Evolutionary conservation across 2,888 invertebrate genomes (phyloP), one percentile per base, ranked within the genome.

Genomic region (Tiliacea citrago): DNA sequence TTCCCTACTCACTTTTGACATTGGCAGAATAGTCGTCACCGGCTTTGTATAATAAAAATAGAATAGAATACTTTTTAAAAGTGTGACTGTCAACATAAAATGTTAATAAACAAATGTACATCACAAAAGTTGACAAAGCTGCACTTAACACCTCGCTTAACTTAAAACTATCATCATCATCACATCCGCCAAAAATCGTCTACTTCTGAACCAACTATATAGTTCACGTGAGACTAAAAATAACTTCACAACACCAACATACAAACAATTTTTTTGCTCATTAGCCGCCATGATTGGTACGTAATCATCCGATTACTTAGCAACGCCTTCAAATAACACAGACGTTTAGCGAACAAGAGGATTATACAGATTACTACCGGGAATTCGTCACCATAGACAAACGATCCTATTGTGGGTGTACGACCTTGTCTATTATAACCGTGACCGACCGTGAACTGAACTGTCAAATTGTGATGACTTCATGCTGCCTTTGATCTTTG

Each of bases 401-500:
- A 78, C 75, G 76, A 18, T 58, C 24, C 53, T 39, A 75, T 45
- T 75, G 81, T 79, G 60, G 68, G 42, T 47, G 69, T 77, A 78
- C 57, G 53, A 68, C 81, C 68, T 75, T 81, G 66, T 77, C 70
- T 75, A 57, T 62, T 16, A 73, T 10, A 66, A 16, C 63, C 16
- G 71, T 78, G 76, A 74, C 72, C 77, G 88, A 45, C 86, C 86
- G 49, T 88, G 86, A 86, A 83, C 86, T 77, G 39, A 42, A 13
- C 45, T 76, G 75, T 60, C 78, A 77, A 81, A 77, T 58, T 47
- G 39, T 45, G 69, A 83, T 85, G 83, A 86, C 74, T 70, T 78
- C 79, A 80, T 75, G 21, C 21, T 21, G 57, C 62, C 78, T 62
- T 49, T 51, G 29, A 68, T 29, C 67, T 66, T 66, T 70, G 57